Evolutionary conservation across 2,888 invertebrate species (phyloP).

Genomic region (Odontomyia ornata): DNA sequence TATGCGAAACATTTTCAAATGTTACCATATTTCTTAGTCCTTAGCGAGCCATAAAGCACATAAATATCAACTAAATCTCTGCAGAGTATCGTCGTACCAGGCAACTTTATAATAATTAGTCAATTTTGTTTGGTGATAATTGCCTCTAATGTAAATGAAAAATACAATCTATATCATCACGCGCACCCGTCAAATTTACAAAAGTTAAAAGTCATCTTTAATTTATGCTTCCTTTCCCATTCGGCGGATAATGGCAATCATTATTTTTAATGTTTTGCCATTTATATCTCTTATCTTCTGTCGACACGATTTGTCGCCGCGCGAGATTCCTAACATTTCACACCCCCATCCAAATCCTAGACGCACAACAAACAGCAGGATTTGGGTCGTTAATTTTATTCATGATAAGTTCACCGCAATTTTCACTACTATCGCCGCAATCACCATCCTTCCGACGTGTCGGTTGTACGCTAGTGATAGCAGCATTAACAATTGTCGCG

Average conservation of each 20-base stretch:
- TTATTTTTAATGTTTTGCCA: conserved; percentile 52
- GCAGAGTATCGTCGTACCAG: not conserved
- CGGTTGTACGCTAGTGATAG: no score
- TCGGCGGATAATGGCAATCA: conserved; percentile 28
- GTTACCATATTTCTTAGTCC: no score
- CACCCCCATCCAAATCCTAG: not conserved
- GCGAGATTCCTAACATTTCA: not conserved
- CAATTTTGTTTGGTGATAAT: not conserved
- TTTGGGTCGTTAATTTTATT: conserved; percentile 18
- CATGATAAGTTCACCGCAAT: conserved; percentile 18
- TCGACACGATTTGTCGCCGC: conserved; percentile 17
- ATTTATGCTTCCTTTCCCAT: conserved; percentile 14
- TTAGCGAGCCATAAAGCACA: no score
- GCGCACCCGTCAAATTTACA: conserved; percentile 12
- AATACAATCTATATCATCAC: conserved; percentile 1
- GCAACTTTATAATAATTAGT: not conserved
- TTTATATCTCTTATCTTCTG: conserved; percentile 52
- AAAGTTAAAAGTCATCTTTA: not conserved
- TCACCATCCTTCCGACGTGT: no score
- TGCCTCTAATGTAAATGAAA: not conserved
- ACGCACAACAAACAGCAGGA: conserved; percentile 7
- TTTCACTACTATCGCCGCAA: not conserved
- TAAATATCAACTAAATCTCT: no score
- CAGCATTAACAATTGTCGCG: not conserved
- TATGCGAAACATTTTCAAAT: no score